Evolutionary conservation across 2,888 invertebrate species (phyloP).

Genomic region (Lepidocyrtinus sp.): DNA sequence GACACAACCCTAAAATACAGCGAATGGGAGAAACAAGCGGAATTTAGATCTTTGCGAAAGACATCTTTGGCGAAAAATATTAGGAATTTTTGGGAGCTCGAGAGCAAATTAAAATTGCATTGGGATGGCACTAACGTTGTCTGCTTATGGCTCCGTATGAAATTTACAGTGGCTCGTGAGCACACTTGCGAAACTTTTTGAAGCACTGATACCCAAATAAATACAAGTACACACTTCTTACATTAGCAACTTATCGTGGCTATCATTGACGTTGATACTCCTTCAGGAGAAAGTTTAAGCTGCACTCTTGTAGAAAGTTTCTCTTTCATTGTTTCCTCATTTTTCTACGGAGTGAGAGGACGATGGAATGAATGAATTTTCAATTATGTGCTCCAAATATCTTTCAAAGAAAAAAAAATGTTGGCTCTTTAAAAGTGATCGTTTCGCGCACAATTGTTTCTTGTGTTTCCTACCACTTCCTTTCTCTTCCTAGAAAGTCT

Average conservation of each 20-base stretch:
- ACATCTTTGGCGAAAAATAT: neutral
- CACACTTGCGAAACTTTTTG: too few relatives aligned
- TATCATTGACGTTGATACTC: too few relatives aligned
- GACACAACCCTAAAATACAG: too few relatives aligned
- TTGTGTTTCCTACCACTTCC: neutral
- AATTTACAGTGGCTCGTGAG: too few relatives aligned
- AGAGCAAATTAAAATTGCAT: neutral
- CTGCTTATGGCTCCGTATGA: too few relatives aligned
- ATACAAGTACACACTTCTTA: too few relatives aligned
- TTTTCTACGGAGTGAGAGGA: slow-evolving; percentile 14
- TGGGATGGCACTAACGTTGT: neutral
- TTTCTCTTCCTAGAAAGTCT: slow-evolving; percentile 8
- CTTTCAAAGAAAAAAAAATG: too few relatives aligned
- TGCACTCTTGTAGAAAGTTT: neutral
- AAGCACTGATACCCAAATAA: too few relatives aligned
- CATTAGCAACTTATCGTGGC: too few relatives aligned
- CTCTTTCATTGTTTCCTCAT: slow-evolving; percentile 11
- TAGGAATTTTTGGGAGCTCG: too few relatives aligned
- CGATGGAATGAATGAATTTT: slow-evolving; percentile 35
- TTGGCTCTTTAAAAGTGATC: too few relatives aligned
- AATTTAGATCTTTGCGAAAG: too few relatives aligned
- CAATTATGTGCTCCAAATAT: slow-evolving; percentile 33
- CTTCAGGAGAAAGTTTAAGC: slow-evolving; percentile 28
- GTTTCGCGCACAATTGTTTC: neutral
- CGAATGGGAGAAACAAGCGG: neutral